Conservation (phyloP, 2,888 invertebrate genomes). For the Napeogenes sylphis region DNA sequence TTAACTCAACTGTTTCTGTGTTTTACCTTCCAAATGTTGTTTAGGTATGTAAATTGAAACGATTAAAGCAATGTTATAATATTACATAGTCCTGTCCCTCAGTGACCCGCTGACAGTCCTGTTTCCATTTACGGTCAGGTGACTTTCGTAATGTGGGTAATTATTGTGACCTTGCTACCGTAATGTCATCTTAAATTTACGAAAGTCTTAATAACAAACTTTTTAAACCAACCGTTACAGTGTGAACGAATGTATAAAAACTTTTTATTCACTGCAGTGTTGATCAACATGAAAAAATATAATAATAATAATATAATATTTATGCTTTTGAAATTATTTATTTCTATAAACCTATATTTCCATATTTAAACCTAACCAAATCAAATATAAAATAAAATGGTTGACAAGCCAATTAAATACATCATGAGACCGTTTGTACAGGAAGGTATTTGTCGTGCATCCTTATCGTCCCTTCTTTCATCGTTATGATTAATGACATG, state of each 20-base stretch:
- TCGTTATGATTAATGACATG: constrained; percentile 71
- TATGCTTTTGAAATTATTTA: too few species aligned
- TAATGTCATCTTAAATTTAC: background rate
- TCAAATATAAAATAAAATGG: constrained; percentile 19
- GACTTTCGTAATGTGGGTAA: constrained; percentile 27
- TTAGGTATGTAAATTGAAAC: background rate
- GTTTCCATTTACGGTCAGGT: constrained; percentile 34
- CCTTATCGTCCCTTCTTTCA: constrained; percentile 67
- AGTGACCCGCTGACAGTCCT: constrained; percentile 37
- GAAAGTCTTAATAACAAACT: too few species aligned
- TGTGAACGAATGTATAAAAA: too few species aligned
- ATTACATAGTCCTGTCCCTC: constrained; percentile 9
- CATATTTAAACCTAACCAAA: background rate
- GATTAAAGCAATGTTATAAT: constrained; percentile 1
- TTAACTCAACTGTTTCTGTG: too few species aligned
- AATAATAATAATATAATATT: too few species aligned
- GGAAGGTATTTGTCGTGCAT: constrained; percentile 69
- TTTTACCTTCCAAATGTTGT: too few species aligned
- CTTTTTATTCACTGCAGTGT: too few species aligned
- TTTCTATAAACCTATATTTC: background rate
- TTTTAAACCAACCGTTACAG: too few species aligned
- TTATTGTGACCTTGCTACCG: constrained; percentile 26
- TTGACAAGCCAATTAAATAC: constrained; percentile 36
- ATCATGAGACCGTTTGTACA: constrained; percentile 46
- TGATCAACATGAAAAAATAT: too few species aligned